Conservation (phyloP, 2,113 vertebrate genomes). For the Microtus pennsylvanicus region DNA sequence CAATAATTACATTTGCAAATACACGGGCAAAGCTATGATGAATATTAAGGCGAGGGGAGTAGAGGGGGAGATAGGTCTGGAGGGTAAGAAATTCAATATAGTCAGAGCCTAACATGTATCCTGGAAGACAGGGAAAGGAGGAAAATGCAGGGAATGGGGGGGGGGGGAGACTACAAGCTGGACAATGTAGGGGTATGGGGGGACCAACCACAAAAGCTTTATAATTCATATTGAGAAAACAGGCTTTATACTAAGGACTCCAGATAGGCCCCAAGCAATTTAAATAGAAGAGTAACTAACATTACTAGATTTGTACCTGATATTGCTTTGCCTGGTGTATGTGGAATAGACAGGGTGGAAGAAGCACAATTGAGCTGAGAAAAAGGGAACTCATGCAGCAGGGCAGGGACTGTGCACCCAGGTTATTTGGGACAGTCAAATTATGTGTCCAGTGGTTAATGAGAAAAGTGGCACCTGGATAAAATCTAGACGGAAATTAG, state of each 20-base stretch:
- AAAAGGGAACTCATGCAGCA: neutral
- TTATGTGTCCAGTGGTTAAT: neutral
- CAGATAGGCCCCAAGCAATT: neutral
- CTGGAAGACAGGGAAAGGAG: neutral
- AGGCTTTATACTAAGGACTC: neutral
- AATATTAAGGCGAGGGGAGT: neutral
- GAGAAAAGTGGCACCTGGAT: neutral
- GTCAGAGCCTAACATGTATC: neutral
- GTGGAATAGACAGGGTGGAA: neutral
- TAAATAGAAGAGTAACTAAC: neutral
- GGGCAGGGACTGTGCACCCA: neutral
- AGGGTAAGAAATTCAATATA: neutral
- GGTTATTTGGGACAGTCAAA: neutral
- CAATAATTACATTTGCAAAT: conserved; percentile 22
- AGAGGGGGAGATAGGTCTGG: neutral
- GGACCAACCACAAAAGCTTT: neutral
- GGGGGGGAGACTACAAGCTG: neutral
- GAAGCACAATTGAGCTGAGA: neutral
- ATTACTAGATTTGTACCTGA: neutral
- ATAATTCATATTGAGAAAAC: neutral
- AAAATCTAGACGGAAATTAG: neutral
- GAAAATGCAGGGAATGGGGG: no score
- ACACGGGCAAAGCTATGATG: neutral
- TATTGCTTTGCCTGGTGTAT: neutral
- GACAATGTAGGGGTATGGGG: neutral